Evolutionary conservation across 1,140 invertebrate species (phyloP).

Genomic region (Drosophila kohkoa): DNA sequence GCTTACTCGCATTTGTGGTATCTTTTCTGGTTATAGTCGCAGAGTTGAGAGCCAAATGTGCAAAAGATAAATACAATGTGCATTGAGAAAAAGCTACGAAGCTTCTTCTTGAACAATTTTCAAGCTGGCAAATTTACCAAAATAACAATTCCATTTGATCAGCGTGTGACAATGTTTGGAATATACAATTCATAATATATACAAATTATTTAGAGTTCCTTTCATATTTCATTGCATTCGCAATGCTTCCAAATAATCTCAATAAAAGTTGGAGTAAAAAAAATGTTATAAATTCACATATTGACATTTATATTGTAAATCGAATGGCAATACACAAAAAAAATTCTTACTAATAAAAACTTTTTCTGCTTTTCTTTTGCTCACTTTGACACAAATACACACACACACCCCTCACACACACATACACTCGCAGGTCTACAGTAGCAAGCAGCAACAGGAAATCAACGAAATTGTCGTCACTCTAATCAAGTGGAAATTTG

Average conservation of each 20-base stretch:
- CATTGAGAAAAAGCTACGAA: not conserved
- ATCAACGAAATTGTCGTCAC: conserved; percentile 80
- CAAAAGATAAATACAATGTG: conserved; percentile 11
- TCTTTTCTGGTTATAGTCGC: conserved; percentile 10
- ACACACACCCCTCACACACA: not conserved
- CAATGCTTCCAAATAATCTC: not conserved
- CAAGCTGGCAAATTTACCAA: not conserved
- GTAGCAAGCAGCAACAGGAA: conserved; percentile 57
- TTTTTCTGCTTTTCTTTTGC: conserved; percentile 33
- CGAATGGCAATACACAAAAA: not conserved
- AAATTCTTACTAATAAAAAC: conserved; percentile 40
- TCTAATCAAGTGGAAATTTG: conserved; percentile 82
- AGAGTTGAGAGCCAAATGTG: conserved; percentile 1
- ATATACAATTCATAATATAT: too few species aligned
- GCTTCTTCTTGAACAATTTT: not conserved
- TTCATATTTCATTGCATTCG: too few species aligned
- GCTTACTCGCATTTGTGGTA: conserved; percentile 8
- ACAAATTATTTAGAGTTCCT: too few species aligned
- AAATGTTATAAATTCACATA: not conserved
- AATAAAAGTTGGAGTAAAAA: not conserved
- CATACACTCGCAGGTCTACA: conserved; percentile 28
- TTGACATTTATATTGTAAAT: conserved; percentile 7
- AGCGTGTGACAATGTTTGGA: too few species aligned
- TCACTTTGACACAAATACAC: conserved; percentile 12
- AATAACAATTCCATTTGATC: not conserved